These are phyloP conservation scores for Nebria salina DNA, from an alignment of 2,888 invertebrate genomes.

Conservation along the genomic window DNA sequence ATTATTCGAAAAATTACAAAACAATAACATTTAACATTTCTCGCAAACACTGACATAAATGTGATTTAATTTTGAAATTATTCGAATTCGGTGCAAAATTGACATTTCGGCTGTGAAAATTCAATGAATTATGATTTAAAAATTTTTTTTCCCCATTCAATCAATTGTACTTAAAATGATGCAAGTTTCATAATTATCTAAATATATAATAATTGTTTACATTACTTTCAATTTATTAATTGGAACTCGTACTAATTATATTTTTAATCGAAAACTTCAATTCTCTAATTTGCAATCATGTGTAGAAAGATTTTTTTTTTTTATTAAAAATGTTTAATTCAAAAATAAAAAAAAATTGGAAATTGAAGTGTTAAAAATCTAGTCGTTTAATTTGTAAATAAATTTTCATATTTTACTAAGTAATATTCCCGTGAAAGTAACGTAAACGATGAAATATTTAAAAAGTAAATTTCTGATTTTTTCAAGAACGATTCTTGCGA, in stretches of 20 bases:
- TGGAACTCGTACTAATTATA: background rate
- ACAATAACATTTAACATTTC: background rate
- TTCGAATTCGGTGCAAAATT: background rate
- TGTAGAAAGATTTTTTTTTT: too few species aligned
- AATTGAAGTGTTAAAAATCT: background rate
- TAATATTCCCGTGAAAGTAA: background rate
- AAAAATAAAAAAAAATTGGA: background rate
- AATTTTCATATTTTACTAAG: background rate
- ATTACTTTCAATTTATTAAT: background rate
- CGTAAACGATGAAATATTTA: background rate
- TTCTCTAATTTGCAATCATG: background rate
- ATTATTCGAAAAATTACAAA: constrained; percentile 13
- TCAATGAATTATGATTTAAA: background rate
- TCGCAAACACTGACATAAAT: background rate
- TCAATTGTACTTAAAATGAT: background rate
- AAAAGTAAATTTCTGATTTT: background rate
- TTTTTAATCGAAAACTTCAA: background rate
- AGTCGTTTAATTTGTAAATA: background rate
- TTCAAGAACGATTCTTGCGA: background rate
- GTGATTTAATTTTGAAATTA: background rate
- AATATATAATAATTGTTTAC: background rate
- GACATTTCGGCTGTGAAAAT: background rate
- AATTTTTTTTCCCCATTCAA: background rate
- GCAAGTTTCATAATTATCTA: background rate
- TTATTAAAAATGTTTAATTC: too few species aligned